These are phyloP conservation scores for Equus quagga DNA, from an alignment of 2,113 vertebrate species.

Conservation along the genomic window DNA sequence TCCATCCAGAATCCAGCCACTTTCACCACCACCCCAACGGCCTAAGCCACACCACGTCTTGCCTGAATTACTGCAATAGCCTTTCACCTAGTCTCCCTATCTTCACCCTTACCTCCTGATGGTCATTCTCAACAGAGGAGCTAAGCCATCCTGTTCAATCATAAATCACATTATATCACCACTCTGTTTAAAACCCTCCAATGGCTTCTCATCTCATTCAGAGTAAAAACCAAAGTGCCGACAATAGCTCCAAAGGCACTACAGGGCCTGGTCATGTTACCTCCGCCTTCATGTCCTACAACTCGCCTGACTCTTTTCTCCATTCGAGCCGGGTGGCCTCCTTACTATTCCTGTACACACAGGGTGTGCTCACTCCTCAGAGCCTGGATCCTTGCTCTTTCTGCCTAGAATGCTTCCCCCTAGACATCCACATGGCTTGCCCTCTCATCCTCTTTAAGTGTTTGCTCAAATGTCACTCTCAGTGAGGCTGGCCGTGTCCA, in stretches of 20 bases:
- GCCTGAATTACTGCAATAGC: not conserved
- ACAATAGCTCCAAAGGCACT: not conserved
- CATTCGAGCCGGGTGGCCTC: not conserved
- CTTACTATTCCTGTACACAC: fast-evolving
- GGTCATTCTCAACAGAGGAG: not conserved
- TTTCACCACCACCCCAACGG: fast-evolving
- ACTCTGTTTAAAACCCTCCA: not conserved
- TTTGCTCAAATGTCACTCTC: not conserved
- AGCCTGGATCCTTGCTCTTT: not conserved
- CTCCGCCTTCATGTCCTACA: not conserved
- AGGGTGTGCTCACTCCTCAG: not conserved
- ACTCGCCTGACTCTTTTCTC: not conserved
- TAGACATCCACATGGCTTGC: not conserved
- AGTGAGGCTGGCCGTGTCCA: not conserved
- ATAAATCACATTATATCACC: not conserved
- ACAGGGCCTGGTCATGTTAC: not conserved
- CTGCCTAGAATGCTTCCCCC: not conserved
- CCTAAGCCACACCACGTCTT: not conserved
- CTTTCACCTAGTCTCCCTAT: not conserved
- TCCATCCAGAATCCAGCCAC: not conserved
- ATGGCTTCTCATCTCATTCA: not conserved
- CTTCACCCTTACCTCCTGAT: not conserved
- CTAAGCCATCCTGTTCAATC: not conserved
- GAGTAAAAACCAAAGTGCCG: not conserved
- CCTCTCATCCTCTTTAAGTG: not conserved